Conservation (phyloP, 2,797 vertebrate genomes). For the Bucorvus abyssinicus region DNA sequence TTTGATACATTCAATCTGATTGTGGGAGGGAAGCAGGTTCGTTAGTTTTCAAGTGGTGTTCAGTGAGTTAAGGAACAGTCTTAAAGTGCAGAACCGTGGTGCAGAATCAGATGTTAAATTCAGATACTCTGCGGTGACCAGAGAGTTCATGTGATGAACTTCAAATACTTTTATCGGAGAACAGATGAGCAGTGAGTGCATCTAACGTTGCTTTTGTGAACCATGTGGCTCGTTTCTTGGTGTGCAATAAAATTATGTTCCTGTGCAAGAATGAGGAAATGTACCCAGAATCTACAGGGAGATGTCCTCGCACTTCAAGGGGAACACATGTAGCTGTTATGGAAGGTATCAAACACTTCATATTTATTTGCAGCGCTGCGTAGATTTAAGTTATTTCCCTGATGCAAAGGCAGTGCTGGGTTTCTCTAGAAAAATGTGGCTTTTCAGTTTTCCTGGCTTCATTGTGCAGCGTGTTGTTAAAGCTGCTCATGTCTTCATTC, state of each 20-base stretch:
- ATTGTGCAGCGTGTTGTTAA: not conserved
- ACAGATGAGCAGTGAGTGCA: not conserved
- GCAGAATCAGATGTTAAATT: not conserved
- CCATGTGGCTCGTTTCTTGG: fast-evolving
- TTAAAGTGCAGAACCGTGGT: not conserved
- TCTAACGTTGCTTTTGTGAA: not conserved
- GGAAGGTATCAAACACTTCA: fast-evolving
- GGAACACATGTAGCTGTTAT: fast-evolving
- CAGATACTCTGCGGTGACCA: not conserved
- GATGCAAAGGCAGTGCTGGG: not conserved
- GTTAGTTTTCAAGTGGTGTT: not conserved
- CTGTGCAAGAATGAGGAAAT: not conserved
- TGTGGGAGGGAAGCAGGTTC: not conserved
- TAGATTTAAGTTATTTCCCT: not conserved
- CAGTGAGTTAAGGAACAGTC: not conserved
- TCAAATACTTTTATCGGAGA: not conserved
- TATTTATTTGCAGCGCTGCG: not conserved
- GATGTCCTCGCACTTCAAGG: not conserved
- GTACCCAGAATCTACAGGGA: not conserved
- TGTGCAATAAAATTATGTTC: not conserved
- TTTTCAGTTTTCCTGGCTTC: not conserved
- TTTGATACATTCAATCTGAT: not conserved
- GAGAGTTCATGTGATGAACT: not conserved
- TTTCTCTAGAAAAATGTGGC: not conserved
- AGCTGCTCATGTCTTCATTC: not conserved